Evolutionary conservation across 2,113 vertebrate species (phyloP), one percentile per base, ranked within the genome.

Genomic region (Zosterops borbonicus): DNA sequence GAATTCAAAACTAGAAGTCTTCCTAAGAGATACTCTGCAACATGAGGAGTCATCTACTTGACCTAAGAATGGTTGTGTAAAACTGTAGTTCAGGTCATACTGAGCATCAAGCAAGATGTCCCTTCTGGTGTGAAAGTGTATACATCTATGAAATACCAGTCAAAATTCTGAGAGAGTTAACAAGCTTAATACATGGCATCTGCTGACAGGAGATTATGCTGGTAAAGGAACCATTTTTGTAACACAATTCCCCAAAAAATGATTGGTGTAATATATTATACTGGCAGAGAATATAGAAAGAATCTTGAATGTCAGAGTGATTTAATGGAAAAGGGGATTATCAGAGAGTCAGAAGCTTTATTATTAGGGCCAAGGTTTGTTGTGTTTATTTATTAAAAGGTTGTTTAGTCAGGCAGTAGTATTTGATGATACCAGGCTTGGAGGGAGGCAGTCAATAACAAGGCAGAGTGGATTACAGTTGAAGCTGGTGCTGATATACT

Each of bases 391-490:
- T 97, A 94, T 95, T 90, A 89, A 82, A 84, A 81, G 49, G 39
- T 69, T 93, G 49, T 89, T 90, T 91, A 95, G 71, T 84, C 68
- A 75, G 82, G 35, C 76, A 92, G 76, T 69, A 46, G 60, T 64
- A 92, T 96, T 95, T 87, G 90, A 78, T 76, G 85, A 93, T 90
- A 82, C 88, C 58, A 35, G 62, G 56, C 60, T 90, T 89, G 88
- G 56, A 93, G 55, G 49, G 46, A 90, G 49, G 58, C 80, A 84
- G 92, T 96, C 95, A 96, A 95, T 96, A 96, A 90, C 55, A 69
- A 84, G 62, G 73, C 73, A 89, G 88, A 97, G 92, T 87, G 88
- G 92, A 96, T 96, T 96, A 94, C 77, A 92, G 89, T 69, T 89
- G 90, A 89, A 90, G 53, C 73, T 87, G 52, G 62, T 91, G 87